Conservation (phyloP, 1,140 invertebrate species). For the Matsumurasca onukii region DNA sequence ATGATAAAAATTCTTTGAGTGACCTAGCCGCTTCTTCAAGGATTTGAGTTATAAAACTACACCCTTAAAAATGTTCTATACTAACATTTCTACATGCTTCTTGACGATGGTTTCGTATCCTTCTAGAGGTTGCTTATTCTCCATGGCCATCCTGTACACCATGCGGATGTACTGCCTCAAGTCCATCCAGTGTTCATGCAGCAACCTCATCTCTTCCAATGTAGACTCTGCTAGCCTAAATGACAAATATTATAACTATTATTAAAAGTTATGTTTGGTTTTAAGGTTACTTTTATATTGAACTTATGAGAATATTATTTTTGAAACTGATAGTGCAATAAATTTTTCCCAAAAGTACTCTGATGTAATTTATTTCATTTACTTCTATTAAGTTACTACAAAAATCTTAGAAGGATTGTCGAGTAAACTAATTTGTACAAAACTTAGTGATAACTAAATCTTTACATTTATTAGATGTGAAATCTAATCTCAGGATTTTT, state of each 20-base stretch:
- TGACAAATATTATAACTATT: too few relatives aligned
- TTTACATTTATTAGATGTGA: too few relatives aligned
- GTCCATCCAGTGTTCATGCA: slow-evolving; percentile 57
- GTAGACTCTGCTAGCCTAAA: slow-evolving; percentile 51
- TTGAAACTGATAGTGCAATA: background rate
- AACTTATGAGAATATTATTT: slow-evolving; percentile 4
- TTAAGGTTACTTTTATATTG: background rate
- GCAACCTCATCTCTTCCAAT: slow-evolving; percentile 52
- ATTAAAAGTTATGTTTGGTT: background rate
- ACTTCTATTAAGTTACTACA: too few relatives aligned
- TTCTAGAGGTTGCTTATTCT: slow-evolving; percentile 43
- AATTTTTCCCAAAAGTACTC: background rate
- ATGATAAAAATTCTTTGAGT: too few relatives aligned
- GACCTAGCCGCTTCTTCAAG: too few relatives aligned
- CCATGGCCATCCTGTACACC: slow-evolving; percentile 52
- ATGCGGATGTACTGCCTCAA: slow-evolving; percentile 54
- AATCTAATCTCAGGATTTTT: too few relatives aligned
- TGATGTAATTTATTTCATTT: too few relatives aligned
- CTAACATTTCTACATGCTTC: slow-evolving; percentile 45
- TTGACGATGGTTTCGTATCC: slow-evolving; percentile 40
- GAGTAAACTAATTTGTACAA: too few relatives aligned
- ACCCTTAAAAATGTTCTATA: too few relatives aligned
- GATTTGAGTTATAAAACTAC: too few relatives aligned
- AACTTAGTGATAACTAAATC: too few relatives aligned
- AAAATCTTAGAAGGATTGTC: too few relatives aligned